Evolutionary conservation across 2,113 vertebrate genomes (phyloP), one percentile per base, ranked within the genome.

Genomic region (Prunella fulvescens): DNA sequence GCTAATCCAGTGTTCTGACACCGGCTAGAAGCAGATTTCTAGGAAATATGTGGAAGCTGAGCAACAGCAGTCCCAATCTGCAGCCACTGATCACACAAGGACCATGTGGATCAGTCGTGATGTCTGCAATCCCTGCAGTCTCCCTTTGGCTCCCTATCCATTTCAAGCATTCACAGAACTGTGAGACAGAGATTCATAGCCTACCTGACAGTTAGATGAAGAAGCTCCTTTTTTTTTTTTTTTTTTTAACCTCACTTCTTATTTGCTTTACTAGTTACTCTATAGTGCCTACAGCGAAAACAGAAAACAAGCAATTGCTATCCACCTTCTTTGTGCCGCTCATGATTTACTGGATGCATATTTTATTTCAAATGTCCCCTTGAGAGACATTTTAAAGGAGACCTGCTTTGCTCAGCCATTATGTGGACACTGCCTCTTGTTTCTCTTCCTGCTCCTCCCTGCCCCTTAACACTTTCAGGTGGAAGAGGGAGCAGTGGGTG

Each of bases 31-130:
- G 31, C 56, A 90, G 42, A 44, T 82, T 78, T 23, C 24, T 14
- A 58, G 35, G 56, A n/a, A 85, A 72, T 26, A 22, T 40, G 14
- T 0, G 10, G 61, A 37, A 88, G 10, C 17, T 31, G 81, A 64
- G 54, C 26, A 77, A 28, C 1, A 4, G 45, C 40, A 40, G 16
- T 37, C 16, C 17, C 25, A 40, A 8, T 23, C 28, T 50, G 54
- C 45, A 83, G 10, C 20, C n/a, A 5, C 2, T 45, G 47, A 31
- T 79, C 0, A 0, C 25, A 54, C 4, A 1, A 45, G 64, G 72
- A 37, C 58, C 4, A 1, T 10, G 25, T 20, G 28, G 70, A 37
- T 31, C n/a, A n/a, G 1, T 26, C 0, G 0, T 18, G 33, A 18
- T 31, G 6, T 17, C 39, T 71, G 9, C 25, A 39, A 33, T 19